Evolutionary conservation across 2,113 vertebrate genomes (phyloP).

Genomic region (Poicephalus meyeri): DNA sequence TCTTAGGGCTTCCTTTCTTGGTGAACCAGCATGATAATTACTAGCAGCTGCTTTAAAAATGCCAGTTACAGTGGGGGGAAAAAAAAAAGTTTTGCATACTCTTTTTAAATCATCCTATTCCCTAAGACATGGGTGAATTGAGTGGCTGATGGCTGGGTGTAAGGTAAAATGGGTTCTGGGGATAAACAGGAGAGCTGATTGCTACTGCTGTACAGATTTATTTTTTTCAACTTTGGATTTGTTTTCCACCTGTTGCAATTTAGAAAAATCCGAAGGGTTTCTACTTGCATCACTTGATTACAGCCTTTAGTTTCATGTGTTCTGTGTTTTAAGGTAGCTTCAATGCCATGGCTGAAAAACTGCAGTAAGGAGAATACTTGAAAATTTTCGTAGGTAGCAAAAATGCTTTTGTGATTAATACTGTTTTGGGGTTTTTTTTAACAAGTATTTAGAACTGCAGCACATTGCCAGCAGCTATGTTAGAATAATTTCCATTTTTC

Average conservation of each 20-base stretch:
- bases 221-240: neutral
- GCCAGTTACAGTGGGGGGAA: neutral
- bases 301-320: neutral
- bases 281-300: neutral
- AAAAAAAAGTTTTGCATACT: neutral
- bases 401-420: neutral
- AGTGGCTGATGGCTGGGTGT: neutral
- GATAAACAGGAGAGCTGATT: neutral
- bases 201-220: neutral
- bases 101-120: neutral
- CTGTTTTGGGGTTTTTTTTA: neutral
- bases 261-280: neutral
- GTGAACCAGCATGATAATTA: neutral
- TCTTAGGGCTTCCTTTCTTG: neutral
- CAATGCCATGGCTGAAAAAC: neutral
- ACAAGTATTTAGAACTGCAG: neutral
- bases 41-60: neutral
- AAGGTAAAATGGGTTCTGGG: neutral
- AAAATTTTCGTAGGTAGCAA: neutral
- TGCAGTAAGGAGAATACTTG: neutral
- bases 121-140: neutral
- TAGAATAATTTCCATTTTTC: neutral
- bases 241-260: neutral
- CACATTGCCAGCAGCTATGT: neutral
- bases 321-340: neutral